Conservation (phyloP, 1,140 invertebrate species). For the Drosophila pandora region DNA sequence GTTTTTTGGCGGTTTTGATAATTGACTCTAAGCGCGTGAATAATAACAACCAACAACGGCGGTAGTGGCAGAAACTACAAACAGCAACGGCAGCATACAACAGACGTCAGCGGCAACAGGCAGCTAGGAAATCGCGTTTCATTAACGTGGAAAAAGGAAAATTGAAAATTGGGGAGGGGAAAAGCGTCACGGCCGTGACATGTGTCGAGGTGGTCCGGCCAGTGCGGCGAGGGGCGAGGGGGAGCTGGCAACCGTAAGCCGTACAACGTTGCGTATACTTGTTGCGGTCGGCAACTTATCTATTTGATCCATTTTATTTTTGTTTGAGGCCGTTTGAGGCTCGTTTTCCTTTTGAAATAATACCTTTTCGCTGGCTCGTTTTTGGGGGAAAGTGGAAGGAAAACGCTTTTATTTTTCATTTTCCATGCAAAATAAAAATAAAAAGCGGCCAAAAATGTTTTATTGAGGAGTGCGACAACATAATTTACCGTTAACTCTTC, state of each 20-base stretch:
- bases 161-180: slow-evolving; percentile 56
- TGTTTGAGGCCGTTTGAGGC: slow-evolving; percentile 9
- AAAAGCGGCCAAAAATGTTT: neutral
- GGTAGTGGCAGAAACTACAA: slow-evolving; percentile 6
- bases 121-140: slow-evolving; percentile 76
- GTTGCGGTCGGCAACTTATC: slow-evolving; percentile 49
- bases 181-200: slow-evolving; percentile 53
- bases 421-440: neutral
- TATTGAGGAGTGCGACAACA: slow-evolving; percentile 61
- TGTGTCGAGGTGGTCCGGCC: slow-evolving; percentile 34
- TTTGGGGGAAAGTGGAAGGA: slow-evolving; percentile 68
- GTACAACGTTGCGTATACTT: slow-evolving; percentile 69
- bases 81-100: slow-evolving; percentile 15
- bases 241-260: neutral
- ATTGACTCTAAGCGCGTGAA: slow-evolving; percentile 76
- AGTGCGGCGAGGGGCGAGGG: neutral
- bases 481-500: slow-evolving; percentile 76
- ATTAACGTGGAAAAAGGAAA: slow-evolving; percentile 73
- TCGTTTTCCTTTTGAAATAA: slow-evolving; percentile 54
- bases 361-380: slow-evolving; percentile 32
- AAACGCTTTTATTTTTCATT: slow-evolving; percentile 19
- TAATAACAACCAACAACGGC: slow-evolving; percentile 71
- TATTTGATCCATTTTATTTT: slow-evolving; percentile 24
- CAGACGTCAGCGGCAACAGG: slow-evolving; percentile 28
- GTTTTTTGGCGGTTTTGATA: slow-evolving; percentile 59